Evolutionary conservation across 2,797 vertebrate genomes (phyloP).

Genomic region (Sebastes melanostomus): DNA sequence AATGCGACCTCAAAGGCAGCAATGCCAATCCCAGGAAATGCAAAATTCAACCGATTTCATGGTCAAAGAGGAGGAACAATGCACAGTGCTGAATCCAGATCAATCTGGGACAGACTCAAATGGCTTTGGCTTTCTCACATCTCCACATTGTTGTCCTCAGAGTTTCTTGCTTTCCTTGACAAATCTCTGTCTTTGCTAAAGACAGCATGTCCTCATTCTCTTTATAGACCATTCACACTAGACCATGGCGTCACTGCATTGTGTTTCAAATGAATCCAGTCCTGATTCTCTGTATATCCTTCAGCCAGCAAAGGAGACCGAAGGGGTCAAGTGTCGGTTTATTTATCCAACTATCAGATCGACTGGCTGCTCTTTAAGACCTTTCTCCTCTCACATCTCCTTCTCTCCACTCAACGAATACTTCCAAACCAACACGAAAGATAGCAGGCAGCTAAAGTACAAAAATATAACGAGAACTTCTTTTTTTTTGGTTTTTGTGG

Average conservation of each 20-base stretch:
- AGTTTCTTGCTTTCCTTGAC: constrained; percentile 13
- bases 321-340: constrained; percentile 23
- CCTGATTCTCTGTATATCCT: constrained; percentile 27
- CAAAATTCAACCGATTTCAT: constrained; percentile 16
- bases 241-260: constrained; percentile 26
- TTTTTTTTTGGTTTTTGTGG: constrained; percentile 43
- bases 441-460: constrained; percentile 85
- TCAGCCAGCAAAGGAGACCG: constrained; percentile 21
- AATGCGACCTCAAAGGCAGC: constrained; percentile 22
- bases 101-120: constrained; percentile 32
- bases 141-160: neutral
- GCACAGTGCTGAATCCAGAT: constrained; percentile 42
- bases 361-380: constrained; percentile 13
- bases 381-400: constrained; percentile 8
- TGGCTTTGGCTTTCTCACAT: constrained; percentile 47
- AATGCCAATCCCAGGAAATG: constrained; percentile 13
- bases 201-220: constrained; percentile 22
- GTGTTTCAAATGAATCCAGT: constrained; percentile 42
- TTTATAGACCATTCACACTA: constrained; percentile 33
- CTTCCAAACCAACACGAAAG: constrained; percentile 59
- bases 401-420: constrained; percentile 30
- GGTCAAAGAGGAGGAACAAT: constrained; percentile 2
- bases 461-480: constrained; percentile 93
- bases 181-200: constrained; percentile 10
- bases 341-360: constrained; percentile 1